phyloP scores from a whole-genome alignment of 1,140 invertebrate genomes.

The Popillia japonica region DNA sequence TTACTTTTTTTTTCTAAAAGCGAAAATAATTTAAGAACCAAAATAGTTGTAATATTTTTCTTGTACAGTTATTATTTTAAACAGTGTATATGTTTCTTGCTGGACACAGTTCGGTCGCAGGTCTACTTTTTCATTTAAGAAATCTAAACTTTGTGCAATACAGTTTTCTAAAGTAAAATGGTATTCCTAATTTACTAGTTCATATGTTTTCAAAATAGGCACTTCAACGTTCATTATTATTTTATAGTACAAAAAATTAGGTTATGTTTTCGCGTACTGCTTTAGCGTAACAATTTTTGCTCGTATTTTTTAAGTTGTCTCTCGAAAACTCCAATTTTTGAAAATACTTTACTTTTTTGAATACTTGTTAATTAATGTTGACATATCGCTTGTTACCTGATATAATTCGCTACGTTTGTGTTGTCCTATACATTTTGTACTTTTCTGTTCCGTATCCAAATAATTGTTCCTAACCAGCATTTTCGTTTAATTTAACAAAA shows the following conservation, averaged over 20 bases:
- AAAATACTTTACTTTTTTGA: constrained; percentile 27
- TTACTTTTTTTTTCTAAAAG: constrained; percentile 38
- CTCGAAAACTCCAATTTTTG: constrained; percentile 21
- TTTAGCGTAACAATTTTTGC: constrained; percentile 17
- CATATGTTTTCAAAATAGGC: background rate
- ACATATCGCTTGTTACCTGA: constrained; percentile 44
- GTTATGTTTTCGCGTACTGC: constrained; percentile 38
- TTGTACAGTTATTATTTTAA: constrained; percentile 48
- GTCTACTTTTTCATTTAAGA: constrained; percentile 25
- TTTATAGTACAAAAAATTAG: constrained; percentile 43
- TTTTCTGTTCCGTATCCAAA: constrained; percentile 1
- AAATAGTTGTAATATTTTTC: constrained; percentile 48
- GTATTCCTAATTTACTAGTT: constrained; percentile 8
- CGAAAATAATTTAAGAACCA: constrained; percentile 48
- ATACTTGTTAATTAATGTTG: constrained; percentile 47
- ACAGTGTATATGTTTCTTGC: constrained; percentile 29
- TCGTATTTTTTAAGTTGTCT: constrained; percentile 25
- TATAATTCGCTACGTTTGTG: background rate
- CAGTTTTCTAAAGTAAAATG: constrained; percentile 34
- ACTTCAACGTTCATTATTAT: constrained; percentile 38
- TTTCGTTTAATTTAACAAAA: constrained; percentile 14
- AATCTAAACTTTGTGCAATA: constrained; percentile 32
- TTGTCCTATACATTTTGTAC: constrained; percentile 30
- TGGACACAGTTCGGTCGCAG: constrained; percentile 4
- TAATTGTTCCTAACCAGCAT: constrained; percentile 19